These are phyloP conservation scores for Semaprochilodus insignis DNA, from an alignment of 2,797 vertebrate genomes.

Conservation along the genomic window DNA sequence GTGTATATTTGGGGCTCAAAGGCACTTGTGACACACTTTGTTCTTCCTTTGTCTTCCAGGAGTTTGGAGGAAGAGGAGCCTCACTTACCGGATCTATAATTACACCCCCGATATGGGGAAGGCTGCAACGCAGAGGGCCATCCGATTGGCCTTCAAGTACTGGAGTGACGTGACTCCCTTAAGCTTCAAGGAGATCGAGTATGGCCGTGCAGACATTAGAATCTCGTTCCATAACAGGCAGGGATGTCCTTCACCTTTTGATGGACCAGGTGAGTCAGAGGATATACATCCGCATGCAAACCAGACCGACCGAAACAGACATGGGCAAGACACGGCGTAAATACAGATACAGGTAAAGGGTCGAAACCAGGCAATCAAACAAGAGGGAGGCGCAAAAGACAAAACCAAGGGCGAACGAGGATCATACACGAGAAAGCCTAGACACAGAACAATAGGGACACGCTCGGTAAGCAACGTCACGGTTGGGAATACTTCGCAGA, in stretches of 20 bases:
- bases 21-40: not conserved
- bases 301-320: no score
- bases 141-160: constrained; percentile 85
- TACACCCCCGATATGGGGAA: constrained; percentile 81
- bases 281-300: not conserved
- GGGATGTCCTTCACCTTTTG: constrained; percentile 80
- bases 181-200: constrained; percentile 82
- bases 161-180: constrained; percentile 84
- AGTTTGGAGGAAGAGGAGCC: constrained; percentile 83
- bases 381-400: no score
- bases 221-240: constrained; percentile 84
- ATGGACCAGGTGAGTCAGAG: constrained; percentile 81
- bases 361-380: no score
- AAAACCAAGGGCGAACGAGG: no score
- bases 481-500: no score
- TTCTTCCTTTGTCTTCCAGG: constrained; percentile 68
- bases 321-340: no score
- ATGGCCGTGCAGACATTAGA: constrained; percentile 83
- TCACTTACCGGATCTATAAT: constrained; percentile 86
- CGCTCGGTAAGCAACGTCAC: no score
- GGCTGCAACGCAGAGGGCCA: constrained; percentile 70
- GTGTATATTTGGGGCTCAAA: not conserved
- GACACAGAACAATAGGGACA: no score
- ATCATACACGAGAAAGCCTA: no score
- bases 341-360: no score